These are phyloP conservation scores for Pyrochroa serraticornis DNA, from an alignment of 2,888 invertebrate genomes.

Conservation along the genomic window DNA sequence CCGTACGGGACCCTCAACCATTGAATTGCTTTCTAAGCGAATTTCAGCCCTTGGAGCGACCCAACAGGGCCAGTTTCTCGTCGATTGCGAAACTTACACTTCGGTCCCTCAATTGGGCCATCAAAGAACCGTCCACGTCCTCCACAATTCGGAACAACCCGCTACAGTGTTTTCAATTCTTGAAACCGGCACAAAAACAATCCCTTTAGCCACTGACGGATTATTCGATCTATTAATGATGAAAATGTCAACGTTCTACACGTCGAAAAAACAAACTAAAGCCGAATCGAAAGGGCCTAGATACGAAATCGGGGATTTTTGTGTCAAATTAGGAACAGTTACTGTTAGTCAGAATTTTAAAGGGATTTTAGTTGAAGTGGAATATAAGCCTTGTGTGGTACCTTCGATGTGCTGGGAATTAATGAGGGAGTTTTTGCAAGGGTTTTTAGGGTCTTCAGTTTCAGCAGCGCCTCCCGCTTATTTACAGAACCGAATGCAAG, in stretches of 20 bases:
- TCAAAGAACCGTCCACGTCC: slow-evolving; percentile 85
- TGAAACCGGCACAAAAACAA: slow-evolving; percentile 84
- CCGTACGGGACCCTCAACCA: slow-evolving; percentile 86
- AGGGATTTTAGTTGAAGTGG: slow-evolving; percentile 91
- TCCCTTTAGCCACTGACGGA: slow-evolving; percentile 88
- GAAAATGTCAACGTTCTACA: slow-evolving; percentile 86
- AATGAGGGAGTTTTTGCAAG: slow-evolving; percentile 89
- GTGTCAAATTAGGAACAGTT: slow-evolving; percentile 91
- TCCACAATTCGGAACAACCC: slow-evolving; percentile 95
- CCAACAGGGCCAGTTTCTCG: slow-evolving; percentile 88
- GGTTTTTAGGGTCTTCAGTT: slow-evolving; percentile 80
- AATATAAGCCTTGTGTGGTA: slow-evolving; percentile 89
- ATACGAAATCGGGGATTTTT: slow-evolving; percentile 89
- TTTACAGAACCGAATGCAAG: slow-evolving; percentile 77
- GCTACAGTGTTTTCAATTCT: slow-evolving; percentile 92
- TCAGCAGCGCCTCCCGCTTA: slow-evolving; percentile 77
- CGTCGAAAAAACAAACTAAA: slow-evolving; percentile 87
- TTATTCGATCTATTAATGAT: slow-evolving; percentile 90
- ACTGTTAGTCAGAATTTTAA: slow-evolving; percentile 93
- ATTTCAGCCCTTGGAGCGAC: slow-evolving; percentile 84
- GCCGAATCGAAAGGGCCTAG: slow-evolving; percentile 85
- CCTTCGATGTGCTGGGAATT: slow-evolving; percentile 90
- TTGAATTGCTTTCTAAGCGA: slow-evolving; percentile 85
- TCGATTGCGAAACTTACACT: slow-evolving; percentile 93
- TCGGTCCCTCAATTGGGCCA: slow-evolving; percentile 78